phyloP scores from a whole-genome alignment of 2,888 invertebrate genomes.

The Drosophila atripex region DNA sequence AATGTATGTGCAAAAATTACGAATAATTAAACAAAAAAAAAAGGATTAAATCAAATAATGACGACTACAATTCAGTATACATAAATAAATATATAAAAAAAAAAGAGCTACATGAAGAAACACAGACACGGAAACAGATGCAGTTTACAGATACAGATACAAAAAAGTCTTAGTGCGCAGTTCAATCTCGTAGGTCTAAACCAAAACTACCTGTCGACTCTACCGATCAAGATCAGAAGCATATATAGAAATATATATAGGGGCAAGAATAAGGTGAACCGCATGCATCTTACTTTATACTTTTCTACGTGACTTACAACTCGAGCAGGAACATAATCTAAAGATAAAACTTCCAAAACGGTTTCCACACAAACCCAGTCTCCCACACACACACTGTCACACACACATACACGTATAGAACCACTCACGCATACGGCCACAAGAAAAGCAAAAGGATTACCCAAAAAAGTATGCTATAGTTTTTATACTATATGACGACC shows the following conservation, averaged over 20 bases:
- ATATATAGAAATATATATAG: conserved; percentile 4
- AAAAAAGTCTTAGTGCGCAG: conserved; percentile 23
- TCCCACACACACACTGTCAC: conserved; percentile 1
- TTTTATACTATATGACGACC: background rate
- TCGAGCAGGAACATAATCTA: conserved; percentile 20
- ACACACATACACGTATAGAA: conserved; percentile 2
- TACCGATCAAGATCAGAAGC: conserved; percentile 21
- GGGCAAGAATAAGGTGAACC: conserved; percentile 21
- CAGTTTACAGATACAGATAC: conserved; percentile 1
- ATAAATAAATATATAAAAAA: conserved; percentile 11
- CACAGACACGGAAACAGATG: conserved; percentile 18
- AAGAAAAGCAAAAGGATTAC: background rate
- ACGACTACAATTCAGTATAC: conserved; percentile 28
- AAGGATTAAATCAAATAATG: conserved; percentile 10
- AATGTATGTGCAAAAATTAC: conserved; percentile 26
- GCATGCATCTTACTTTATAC: conserved; percentile 45
- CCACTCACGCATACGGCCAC: background rate
- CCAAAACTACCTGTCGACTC: conserved; percentile 72
- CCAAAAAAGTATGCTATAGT: background rate
- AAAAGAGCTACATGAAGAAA: conserved; percentile 5
- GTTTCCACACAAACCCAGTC: conserved; percentile 56
- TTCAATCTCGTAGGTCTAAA: conserved; percentile 51
- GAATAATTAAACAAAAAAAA: background rate
- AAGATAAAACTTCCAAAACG: conserved; percentile 47
- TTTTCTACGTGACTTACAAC: conserved; percentile 49